Conservation (phyloP, 2,888 invertebrate species). For the Lasioglossum lativentre region DNA sequence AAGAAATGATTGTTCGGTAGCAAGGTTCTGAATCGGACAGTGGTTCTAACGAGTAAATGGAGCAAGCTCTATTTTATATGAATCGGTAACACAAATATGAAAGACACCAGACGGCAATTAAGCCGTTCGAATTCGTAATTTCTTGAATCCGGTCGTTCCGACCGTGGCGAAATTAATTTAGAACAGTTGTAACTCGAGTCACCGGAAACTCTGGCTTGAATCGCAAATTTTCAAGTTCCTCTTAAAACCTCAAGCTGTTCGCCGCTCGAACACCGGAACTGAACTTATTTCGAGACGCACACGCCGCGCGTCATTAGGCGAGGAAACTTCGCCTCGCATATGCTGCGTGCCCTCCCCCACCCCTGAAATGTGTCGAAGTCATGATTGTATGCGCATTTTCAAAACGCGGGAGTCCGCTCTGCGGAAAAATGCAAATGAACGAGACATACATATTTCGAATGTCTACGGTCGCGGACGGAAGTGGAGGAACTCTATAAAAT, state of each 20-base stretch:
- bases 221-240: conserved; percentile 46
- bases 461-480: no score
- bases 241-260: conserved; percentile 44
- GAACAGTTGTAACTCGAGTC: conserved; percentile 36
- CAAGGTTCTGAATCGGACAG: no score
- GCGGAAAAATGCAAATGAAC: conserved; percentile 5
- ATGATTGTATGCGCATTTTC: conserved; percentile 6
- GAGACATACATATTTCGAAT: no score
- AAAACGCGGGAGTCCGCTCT: background rate
- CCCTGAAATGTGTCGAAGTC: background rate
- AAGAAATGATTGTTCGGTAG: background rate
- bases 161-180: conserved; percentile 45
- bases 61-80: background rate
- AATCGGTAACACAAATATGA: background rate
- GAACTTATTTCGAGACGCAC: conserved; percentile 39
- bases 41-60: background rate
- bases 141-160: conserved; percentile 27
- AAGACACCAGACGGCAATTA: conserved; percentile 4
- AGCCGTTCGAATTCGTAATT: conserved; percentile 32
- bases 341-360: background rate
- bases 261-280: conserved; percentile 25
- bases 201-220: conserved; percentile 40
- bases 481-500: no score
- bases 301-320: conserved; percentile 29
- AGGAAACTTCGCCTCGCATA: conserved; percentile 26